Conservation (phyloP, 2,888 invertebrate genomes). For the Amblyjoppa proteus region DNA sequence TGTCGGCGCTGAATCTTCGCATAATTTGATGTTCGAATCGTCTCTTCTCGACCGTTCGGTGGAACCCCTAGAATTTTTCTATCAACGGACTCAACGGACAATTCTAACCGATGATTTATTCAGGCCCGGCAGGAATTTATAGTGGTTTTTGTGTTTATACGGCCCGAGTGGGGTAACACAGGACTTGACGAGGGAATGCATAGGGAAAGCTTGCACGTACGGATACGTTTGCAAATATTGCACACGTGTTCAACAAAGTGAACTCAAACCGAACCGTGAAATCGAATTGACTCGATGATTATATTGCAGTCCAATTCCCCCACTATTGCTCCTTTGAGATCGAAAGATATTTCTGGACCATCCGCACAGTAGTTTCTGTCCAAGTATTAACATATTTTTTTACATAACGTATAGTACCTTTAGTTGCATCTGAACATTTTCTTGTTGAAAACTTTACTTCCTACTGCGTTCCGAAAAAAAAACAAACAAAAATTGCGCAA, state of each 20-base stretch:
- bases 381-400: background rate
- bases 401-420: no score
- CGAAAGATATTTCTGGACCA: background rate
- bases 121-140: background rate
- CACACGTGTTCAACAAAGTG: background rate
- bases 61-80: background rate
- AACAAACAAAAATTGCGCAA: conserved; percentile 1
- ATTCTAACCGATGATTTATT: background rate
- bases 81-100: background rate
- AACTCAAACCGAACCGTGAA: background rate
- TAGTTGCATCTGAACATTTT: no score
- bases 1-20: background rate
- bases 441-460: no score
- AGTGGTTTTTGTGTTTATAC: background rate
- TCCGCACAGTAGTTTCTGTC: background rate
- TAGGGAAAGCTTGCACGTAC: background rate
- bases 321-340: background rate
- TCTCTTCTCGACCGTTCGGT: background rate
- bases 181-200: background rate
- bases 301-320: background rate
- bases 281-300: background rate
- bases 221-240: background rate
- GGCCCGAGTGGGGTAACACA: background rate
- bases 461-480: no score
- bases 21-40: background rate